phyloP scores from a whole-genome alignment of 2,888 invertebrate genomes.

The Tineola bisselliella region DNA sequence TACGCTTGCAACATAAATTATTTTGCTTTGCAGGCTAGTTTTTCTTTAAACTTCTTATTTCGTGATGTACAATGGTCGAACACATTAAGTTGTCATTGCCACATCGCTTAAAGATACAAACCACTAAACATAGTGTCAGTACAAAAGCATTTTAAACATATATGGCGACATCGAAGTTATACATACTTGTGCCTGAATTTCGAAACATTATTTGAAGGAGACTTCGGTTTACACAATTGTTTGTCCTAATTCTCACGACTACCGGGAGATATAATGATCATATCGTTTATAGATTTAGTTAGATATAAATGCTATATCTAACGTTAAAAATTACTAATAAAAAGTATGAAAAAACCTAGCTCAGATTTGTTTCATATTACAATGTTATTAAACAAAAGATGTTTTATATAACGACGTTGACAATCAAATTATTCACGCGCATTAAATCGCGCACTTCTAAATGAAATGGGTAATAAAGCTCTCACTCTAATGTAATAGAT shows the following conservation, averaged over 20 bases:
- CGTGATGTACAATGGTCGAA: background rate
- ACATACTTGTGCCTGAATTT: slow-evolving; percentile 26
- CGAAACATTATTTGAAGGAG: slow-evolving; percentile 42
- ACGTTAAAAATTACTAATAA: too few species aligned
- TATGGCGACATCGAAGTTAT: slow-evolving; percentile 30
- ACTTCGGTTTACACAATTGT: slow-evolving; percentile 38
- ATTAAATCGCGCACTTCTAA: background rate
- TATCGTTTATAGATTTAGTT: background rate
- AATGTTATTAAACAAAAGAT: background rate
- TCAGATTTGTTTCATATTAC: too few species aligned
- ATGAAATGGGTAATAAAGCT: slow-evolving; percentile 23
- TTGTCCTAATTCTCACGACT: slow-evolving; percentile 35
- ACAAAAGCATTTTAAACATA: slow-evolving; percentile 33
- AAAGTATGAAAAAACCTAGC: too few species aligned
- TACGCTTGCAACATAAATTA: background rate
- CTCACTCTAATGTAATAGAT: slow-evolving; percentile 37
- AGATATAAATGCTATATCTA: too few species aligned
- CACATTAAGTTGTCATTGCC: slow-evolving; percentile 12
- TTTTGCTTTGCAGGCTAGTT: background rate
- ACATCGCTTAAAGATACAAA: slow-evolving; percentile 20
- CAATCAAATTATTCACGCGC: background rate
- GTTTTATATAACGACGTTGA: background rate
- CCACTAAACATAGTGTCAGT: slow-evolving; percentile 24
- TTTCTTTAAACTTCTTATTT: background rate
- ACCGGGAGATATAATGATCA: background rate